phyloP scores from a whole-genome alignment of 2,113 vertebrate species.

The Trematocara nigrifrons region DNA sequence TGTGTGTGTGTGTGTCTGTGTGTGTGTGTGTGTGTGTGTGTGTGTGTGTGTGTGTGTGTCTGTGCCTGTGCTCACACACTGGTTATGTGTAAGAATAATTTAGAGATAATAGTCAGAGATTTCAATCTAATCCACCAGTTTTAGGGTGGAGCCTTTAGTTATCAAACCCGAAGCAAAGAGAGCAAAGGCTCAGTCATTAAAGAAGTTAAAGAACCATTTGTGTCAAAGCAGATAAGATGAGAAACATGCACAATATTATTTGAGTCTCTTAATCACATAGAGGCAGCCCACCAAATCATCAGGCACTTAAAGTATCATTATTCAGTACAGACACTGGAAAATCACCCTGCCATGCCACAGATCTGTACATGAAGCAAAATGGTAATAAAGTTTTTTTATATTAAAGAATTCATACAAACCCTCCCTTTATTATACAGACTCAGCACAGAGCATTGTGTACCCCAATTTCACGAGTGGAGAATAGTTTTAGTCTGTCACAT shows the following conservation, averaged over 20 bases:
- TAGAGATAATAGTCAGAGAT: not conserved
- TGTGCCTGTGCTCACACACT: not conserved
- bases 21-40: not conserved
- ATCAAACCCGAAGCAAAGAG: not conserved
- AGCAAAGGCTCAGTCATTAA: not conserved
- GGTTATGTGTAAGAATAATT: not conserved
- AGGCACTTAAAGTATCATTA: not conserved
- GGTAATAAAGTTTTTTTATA: not conserved
- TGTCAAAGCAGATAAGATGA: not conserved
- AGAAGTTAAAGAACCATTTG: not conserved
- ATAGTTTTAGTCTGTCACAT: not conserved
- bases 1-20: not conserved
- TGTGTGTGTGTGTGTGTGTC: not conserved
- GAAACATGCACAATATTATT: not conserved
- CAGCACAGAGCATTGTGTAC: not conserved
- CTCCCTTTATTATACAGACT: not conserved
- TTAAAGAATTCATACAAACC: not conserved
- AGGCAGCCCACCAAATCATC: not conserved
- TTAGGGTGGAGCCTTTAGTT: not conserved
- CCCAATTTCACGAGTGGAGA: not conserved
- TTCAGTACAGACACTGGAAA: not conserved
- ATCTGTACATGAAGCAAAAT: not conserved
- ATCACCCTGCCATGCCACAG: not conserved
- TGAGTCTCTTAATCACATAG: not conserved
- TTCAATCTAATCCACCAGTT: not conserved